phyloP scores from a whole-genome alignment of 2,888 invertebrate species.

The Platerodrilus igneus region DNA sequence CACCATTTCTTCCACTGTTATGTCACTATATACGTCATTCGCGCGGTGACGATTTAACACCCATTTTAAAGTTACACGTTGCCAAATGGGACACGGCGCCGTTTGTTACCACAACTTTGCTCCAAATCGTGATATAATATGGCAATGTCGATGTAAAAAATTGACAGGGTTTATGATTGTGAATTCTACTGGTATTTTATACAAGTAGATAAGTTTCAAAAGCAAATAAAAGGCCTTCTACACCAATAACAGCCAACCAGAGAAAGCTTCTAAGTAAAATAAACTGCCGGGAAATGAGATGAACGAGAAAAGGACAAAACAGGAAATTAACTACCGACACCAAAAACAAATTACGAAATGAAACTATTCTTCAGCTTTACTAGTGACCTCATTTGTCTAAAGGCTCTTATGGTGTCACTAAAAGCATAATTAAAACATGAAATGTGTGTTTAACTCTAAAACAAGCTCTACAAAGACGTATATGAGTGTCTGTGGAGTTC shows the following conservation, averaged over 20 bases:
- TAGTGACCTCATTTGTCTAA: conserved; percentile 38
- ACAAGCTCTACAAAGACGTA: conserved; percentile 37
- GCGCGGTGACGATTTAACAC: conserved; percentile 34
- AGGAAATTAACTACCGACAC: conserved; percentile 22
- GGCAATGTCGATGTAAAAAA: conserved; percentile 13
- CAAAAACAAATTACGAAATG: conserved; percentile 35
- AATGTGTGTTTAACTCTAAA: conserved; percentile 43
- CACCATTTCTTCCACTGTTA: conserved; percentile 28
- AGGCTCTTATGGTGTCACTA: conserved; percentile 37
- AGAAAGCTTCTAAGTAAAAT: conserved; percentile 21
- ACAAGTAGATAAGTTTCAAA: neutral
- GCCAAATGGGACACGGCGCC: conserved; percentile 17
- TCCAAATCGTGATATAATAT: too few relatives aligned
- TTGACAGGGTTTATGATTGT: conserved; percentile 4
- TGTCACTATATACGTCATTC: conserved; percentile 23
- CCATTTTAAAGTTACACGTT: conserved; percentile 31
- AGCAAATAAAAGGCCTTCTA: neutral
- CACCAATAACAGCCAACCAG: neutral
- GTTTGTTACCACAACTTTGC: conserved; percentile 3
- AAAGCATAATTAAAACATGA: conserved; percentile 46
- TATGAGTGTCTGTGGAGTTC: conserved; percentile 21
- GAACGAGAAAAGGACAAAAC: too few relatives aligned
- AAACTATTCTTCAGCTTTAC: conserved; percentile 35
- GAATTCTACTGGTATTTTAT: neutral
- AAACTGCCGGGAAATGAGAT: conserved; percentile 18